A percentile compares a stretch with the other conserved stretches of the same genome.
These are phyloP conservation scores for Entelurus aequoreus DNA, from an alignment of 2,113 vertebrate genomes.

Conservation along the genomic window DNA sequence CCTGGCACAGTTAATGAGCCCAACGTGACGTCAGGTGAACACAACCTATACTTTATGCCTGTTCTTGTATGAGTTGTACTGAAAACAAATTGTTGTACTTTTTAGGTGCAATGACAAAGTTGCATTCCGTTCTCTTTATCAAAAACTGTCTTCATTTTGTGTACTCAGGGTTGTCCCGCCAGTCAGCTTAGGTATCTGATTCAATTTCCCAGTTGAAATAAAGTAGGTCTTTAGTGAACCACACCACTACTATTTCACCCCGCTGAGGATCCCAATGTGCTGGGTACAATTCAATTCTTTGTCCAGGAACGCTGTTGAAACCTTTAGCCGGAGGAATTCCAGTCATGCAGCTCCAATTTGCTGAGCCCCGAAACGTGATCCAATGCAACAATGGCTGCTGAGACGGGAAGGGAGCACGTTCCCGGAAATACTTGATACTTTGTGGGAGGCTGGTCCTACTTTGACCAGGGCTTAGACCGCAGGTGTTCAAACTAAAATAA, in stretches of 20 bases:
- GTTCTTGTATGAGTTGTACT: no score
- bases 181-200: conserved; percentile 42
- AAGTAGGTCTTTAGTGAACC: conserved; percentile 40
- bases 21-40: no score
- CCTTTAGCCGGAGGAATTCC: conserved; percentile 70
- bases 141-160: neutral
- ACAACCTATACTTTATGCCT: no score
- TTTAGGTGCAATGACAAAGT: no score
- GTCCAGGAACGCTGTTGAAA: conserved; percentile 59
- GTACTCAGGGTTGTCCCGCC: conserved; percentile 3
- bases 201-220: conserved; percentile 33
- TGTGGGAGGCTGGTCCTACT: neutral
- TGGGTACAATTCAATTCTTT: conserved; percentile 66
- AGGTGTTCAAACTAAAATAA: neutral
- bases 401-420: conserved; percentile 15
- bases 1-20: no score
- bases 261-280: conserved; percentile 21
- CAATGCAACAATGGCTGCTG: conserved; percentile 47
- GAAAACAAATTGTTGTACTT: no score
- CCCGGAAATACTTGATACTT: neutral
- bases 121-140: no score
- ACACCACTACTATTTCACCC: conserved; percentile 37
- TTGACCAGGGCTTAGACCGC: conserved; percentile 1
- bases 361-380: conserved; percentile 63
- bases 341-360: conserved; percentile 68